Conservation (phyloP, 2,797 vertebrate species). For the Tolypeutes matacus region DNA sequence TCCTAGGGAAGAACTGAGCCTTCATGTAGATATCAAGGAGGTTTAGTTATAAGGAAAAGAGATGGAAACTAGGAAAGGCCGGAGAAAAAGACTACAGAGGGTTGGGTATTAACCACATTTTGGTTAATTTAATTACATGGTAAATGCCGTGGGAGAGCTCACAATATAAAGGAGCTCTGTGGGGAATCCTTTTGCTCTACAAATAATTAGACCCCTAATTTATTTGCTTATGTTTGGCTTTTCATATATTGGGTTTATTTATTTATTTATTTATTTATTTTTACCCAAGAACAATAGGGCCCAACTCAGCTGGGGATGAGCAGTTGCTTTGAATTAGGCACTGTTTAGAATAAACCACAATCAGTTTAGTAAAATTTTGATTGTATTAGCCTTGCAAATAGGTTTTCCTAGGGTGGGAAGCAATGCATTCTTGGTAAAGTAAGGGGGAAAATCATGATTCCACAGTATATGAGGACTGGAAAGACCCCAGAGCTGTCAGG, state of each 20-base stretch:
- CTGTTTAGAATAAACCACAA: constrained; percentile 82
- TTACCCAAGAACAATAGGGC: constrained; percentile 73
- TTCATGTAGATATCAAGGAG: not conserved
- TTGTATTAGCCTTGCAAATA: constrained; percentile 85
- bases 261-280: constrained; percentile 75
- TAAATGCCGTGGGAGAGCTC: constrained; percentile 30
- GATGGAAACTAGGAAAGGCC: not conserved
- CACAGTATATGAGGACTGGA: not conserved
- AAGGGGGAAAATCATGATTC: not conserved
- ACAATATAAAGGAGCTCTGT: constrained; percentile 63
- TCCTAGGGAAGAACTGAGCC: not conserved
- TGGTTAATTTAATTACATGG: constrained; percentile 67
- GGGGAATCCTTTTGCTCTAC: constrained; percentile 69
- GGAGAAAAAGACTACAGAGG: not conserved
- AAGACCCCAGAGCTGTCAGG: not conserved
- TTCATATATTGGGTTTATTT: constrained; percentile 75
- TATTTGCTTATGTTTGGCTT: constrained; percentile 80
- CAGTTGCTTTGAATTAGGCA: constrained; percentile 81
- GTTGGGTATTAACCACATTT: constrained; percentile 58
- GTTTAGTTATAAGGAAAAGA: not conserved
- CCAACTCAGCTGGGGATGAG: constrained; percentile 74
- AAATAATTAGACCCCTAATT: constrained; percentile 74
- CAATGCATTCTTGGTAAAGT: constrained; percentile 59
- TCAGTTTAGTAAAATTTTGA: constrained; percentile 81
- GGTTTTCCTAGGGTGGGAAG: constrained; percentile 50